Evolutionary conservation across 2,888 invertebrate species (phyloP).

Genomic region (Drosophila mayaguana): DNA sequence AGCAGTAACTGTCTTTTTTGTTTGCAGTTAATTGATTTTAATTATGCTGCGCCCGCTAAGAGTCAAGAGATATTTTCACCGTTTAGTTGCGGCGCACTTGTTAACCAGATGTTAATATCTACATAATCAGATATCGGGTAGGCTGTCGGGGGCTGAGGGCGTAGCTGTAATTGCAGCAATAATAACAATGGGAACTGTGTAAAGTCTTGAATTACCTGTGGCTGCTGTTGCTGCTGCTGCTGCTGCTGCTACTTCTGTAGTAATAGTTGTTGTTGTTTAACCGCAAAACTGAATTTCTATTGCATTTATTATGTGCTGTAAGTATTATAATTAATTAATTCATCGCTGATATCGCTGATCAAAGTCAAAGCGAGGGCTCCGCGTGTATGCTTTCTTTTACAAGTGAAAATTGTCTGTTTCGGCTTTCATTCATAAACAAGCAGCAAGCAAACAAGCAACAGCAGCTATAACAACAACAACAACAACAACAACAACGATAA

Average conservation of each 20-base stretch:
- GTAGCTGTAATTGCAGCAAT: slow-evolving; percentile 56
- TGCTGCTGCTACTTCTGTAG: background rate
- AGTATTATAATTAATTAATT: slow-evolving; percentile 68
- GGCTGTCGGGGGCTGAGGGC: background rate
- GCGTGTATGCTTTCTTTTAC: slow-evolving; percentile 54
- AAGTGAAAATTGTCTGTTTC: slow-evolving; percentile 46
- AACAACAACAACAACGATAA: slow-evolving; percentile 3
- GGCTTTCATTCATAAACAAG: slow-evolving; percentile 50
- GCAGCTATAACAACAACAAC: background rate
- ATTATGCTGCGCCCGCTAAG: slow-evolving; percentile 73
- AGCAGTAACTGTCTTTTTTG: slow-evolving; percentile 41
- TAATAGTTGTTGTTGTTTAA: slow-evolving; percentile 43
- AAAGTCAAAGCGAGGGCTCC: slow-evolving; percentile 12
- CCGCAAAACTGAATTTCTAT: slow-evolving; percentile 68
- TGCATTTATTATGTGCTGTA: slow-evolving; percentile 60
- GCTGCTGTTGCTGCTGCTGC: slow-evolving; percentile 12
- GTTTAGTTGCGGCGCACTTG: slow-evolving; percentile 75
- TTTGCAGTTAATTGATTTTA: slow-evolving; percentile 71
- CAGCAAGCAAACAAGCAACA: slow-evolving; percentile 8
- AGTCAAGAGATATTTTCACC: slow-evolving; percentile 71
- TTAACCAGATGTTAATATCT: slow-evolving; percentile 75
- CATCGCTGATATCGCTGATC: slow-evolving; percentile 50
- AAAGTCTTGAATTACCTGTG: slow-evolving; percentile 70
- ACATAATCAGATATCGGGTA: slow-evolving; percentile 33
- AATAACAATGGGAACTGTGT: slow-evolving; percentile 68